Evolutionary conservation across 2,888 invertebrate species (phyloP).

Genomic region (Leptinotarsa peninsularis): DNA sequence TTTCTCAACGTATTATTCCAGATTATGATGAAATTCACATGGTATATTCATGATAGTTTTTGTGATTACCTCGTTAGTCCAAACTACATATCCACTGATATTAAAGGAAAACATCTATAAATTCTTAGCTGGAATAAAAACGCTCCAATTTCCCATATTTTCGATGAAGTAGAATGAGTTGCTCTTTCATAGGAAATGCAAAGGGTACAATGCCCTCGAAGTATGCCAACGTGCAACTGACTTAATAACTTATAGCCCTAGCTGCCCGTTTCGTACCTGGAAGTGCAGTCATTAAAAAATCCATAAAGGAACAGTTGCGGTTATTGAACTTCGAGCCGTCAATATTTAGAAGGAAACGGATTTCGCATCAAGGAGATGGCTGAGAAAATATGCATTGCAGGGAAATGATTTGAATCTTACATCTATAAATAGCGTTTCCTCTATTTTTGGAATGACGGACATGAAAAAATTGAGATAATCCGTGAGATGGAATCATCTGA

Average conservation of each 20-base stretch:
- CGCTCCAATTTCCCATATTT: neutral
- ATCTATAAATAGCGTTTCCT: too few relatives aligned
- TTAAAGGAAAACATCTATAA: too few relatives aligned
- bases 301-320: constrained; percentile 45
- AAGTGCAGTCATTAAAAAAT: constrained; percentile 40
- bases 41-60: too few relatives aligned
- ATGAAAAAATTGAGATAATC: too few relatives aligned
- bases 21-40: too few relatives aligned
- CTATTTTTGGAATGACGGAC: too few relatives aligned
- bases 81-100: too few relatives aligned
- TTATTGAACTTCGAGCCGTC: constrained; percentile 31
- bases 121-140: too few relatives aligned
- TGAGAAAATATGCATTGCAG: neutral
- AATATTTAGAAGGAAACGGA: constrained; percentile 7
- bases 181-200: constrained; percentile 17
- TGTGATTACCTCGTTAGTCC: too few relatives aligned
- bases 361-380: neutral
- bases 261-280: constrained; percentile 30
- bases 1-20: too few relatives aligned
- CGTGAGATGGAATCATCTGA: too few relatives aligned
- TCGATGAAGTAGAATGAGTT: constrained; percentile 17
- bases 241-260: constrained; percentile 32
- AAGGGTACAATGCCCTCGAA: constrained; percentile 36
- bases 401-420: neutral
- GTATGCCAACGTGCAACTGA: constrained; percentile 36